Evolutionary conservation across 23 tunicate species (phyloP), one percentile per base, ranked within the genome.

Genomic region (Corella eumyota): DNA sequence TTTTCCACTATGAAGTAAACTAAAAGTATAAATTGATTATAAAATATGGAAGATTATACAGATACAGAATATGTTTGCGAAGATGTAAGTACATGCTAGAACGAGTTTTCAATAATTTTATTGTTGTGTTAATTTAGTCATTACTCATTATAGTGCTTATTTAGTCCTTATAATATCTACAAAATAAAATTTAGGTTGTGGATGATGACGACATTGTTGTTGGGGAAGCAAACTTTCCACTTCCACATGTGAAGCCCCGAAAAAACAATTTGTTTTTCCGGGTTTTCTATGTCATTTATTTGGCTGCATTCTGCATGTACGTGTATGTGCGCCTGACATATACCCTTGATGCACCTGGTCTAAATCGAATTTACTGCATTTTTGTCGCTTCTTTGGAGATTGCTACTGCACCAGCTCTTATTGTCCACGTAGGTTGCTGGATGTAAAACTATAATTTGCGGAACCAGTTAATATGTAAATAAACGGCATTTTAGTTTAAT

Each of bases 321-420:
- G 74, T 82, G 23, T 82, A 73, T 50, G 92, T 82, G 32, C 70
- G 92, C 0, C 38, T 82, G 28, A 53, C 51, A 50, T 82, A 53
- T 45, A 82, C 92, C 0, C 68, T 82, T 62, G 92, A 82, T 64
- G 75, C 92, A 27, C 81, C 81, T 30, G 92, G 92, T 23, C 28
- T 82, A 40, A 82, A 75, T 63, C 60, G 82, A 60, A 47, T 82
- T 50, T 82, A 82, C 50, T 82, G 92, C 69, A 73, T 61, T 20
- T 62, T 82, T 45, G 82, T 82, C 26, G 92, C 92, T 17, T 35
- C 58, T 19, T 57, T 82, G 32, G 92, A 82, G 55, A 75, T 82
- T 50, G 34, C 60, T 27, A 82, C 92, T 1, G 79, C 80, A 1
- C 92, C 92, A 2, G 58, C 81, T 34, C 35, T 82, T 27, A 36